phyloP scores from a whole-genome alignment of 2,797 vertebrate species.

The Spheniscus humboldti region DNA sequence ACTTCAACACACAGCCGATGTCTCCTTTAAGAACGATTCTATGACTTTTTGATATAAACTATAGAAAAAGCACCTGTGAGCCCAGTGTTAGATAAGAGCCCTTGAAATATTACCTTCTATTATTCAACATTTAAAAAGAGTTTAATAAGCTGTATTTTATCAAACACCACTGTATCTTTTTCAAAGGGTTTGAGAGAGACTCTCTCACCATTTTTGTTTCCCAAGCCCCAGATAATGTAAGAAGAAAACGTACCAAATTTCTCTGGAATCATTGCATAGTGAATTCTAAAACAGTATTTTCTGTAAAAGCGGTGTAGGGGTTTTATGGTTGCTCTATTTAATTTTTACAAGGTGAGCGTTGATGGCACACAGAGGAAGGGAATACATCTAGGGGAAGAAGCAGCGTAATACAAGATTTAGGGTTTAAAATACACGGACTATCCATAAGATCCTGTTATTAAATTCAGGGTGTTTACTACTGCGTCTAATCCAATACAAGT shows the following conservation, averaged over 20 bases:
- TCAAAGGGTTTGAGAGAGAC: background rate
- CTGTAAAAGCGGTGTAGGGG: background rate
- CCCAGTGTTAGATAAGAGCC: background rate
- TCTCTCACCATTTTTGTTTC: background rate
- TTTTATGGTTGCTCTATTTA: background rate
- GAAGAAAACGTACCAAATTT: background rate
- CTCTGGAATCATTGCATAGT: background rate
- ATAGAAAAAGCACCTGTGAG: slow-evolving; percentile 16
- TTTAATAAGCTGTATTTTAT: slow-evolving; percentile 16
- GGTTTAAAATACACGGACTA: background rate
- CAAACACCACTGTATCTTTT: background rate
- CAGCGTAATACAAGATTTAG: background rate
- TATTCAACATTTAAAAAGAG: background rate
- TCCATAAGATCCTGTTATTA: background rate
- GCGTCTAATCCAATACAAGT: background rate
- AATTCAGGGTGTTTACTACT: background rate
- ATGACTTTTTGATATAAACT: background rate
- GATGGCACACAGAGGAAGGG: background rate
- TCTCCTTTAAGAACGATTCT: background rate
- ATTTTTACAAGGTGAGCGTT: background rate
- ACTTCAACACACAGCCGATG: background rate
- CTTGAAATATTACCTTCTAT: background rate
- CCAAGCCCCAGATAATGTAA: background rate
- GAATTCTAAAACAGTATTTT: background rate
- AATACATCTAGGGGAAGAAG: background rate